phyloP scores from a whole-genome alignment of 2,113 vertebrate genomes.

The Amphilophus citrinellus region DNA sequence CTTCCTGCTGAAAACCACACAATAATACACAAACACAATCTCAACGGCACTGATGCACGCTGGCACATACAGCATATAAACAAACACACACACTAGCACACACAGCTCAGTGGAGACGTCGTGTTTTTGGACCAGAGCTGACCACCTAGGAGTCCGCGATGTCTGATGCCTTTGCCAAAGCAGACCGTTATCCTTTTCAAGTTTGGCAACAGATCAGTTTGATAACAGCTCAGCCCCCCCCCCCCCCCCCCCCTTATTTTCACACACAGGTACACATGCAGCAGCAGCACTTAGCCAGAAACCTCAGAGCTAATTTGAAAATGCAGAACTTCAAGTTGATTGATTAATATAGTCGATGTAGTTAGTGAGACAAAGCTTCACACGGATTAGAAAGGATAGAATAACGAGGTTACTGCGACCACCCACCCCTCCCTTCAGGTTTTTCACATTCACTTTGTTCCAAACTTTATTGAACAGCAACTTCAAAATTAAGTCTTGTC shows the following conservation, averaged over 20 bases:
- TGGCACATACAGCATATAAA: slow-evolving; percentile 15
- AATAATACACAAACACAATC: slow-evolving; percentile 36
- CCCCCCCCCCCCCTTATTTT: background rate
- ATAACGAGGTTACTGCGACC: slow-evolving; percentile 24
- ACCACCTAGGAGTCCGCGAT: slow-evolving; percentile 54
- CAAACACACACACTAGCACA: slow-evolving; percentile 8
- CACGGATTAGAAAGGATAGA: background rate
- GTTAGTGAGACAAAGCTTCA: background rate
- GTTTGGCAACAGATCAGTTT: slow-evolving; percentile 26
- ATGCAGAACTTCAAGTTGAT: slow-evolving; percentile 3
- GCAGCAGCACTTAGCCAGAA: slow-evolving; percentile 10
- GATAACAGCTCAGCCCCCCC: slow-evolving; percentile 27
- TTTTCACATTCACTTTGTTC: slow-evolving; percentile 12
- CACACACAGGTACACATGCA: slow-evolving; percentile 1
- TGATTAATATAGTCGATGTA: background rate
- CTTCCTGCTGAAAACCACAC: slow-evolving; percentile 59
- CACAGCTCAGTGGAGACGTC: slow-evolving; percentile 21
- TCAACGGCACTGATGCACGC: slow-evolving; percentile 11
- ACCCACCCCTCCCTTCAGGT: slow-evolving; percentile 11
- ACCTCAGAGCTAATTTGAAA: background rate
- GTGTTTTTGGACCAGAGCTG: slow-evolving; percentile 53
- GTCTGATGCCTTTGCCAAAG: slow-evolving; percentile 49
- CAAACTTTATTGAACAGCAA: slow-evolving; percentile 28
- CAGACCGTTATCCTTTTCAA: slow-evolving; percentile 26
- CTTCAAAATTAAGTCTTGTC: background rate